Conservation (phyloP, 2,797 vertebrate species). For the Sebastes glaucus region DNA sequence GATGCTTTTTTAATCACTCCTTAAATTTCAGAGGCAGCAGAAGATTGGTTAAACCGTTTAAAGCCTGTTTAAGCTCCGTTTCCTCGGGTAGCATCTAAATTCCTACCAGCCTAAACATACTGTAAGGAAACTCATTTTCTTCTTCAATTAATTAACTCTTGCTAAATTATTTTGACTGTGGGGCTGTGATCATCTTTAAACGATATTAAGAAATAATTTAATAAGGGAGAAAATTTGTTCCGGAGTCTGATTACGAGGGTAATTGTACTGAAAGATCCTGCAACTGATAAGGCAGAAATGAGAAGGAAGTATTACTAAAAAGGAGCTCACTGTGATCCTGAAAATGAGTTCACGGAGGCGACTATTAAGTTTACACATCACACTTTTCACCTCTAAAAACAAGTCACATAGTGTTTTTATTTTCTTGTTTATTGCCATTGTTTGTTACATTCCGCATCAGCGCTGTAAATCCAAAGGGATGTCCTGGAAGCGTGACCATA, state of each 20-base stretch:
- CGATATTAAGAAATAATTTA: slow-evolving; percentile 17
- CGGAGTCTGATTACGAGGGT: slow-evolving; percentile 10
- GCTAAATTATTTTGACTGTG: slow-evolving; percentile 21
- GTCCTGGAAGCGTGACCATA: slow-evolving; percentile 35
- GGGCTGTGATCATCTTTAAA: slow-evolving; percentile 32
- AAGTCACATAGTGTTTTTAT: slow-evolving; percentile 31
- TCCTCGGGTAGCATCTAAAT: slow-evolving; percentile 2
- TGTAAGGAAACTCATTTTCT: slow-evolving; percentile 13
- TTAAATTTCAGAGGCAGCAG: neutral
- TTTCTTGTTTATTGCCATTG: slow-evolving; percentile 46
- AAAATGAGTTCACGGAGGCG: slow-evolving; percentile 2
- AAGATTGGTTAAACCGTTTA: neutral
- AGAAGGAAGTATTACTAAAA: neutral
- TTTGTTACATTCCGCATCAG: slow-evolving; percentile 29
- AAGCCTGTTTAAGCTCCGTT: neutral
- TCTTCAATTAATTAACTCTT: slow-evolving; percentile 31
- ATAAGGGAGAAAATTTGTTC: slow-evolving; percentile 2
- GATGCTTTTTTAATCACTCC: neutral
- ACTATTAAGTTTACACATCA: slow-evolving; percentile 21
- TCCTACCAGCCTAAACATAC: slow-evolving; percentile 1
- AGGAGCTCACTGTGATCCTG: neutral
- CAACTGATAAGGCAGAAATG: slow-evolving; percentile 7
- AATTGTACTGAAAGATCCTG: slow-evolving; percentile 23
- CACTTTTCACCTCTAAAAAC: slow-evolving; percentile 20
- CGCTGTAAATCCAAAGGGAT: slow-evolving; percentile 43